Percentiles rank a stretch among this genome's conserved stretches.
Conservation (phyloP, 1,140 invertebrate genomes). For the Sipha flava region DNA sequence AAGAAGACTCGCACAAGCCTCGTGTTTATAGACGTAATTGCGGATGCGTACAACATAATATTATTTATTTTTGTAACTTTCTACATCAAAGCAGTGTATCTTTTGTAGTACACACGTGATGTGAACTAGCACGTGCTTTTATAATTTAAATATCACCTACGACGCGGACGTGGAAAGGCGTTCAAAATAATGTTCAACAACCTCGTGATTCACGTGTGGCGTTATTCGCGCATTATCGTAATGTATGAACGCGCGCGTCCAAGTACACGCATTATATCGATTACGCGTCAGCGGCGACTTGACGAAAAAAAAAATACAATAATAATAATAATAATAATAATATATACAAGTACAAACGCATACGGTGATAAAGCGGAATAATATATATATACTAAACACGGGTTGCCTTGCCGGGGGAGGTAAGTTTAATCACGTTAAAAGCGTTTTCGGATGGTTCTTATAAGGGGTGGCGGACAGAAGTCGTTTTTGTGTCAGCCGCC, state of each 20-base stretch:
- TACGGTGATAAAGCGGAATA: not conserved
- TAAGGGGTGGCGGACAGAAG: constrained; percentile 13
- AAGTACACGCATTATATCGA: not conserved
- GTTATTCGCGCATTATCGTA: not conserved
- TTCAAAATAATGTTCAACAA: too few species aligned
- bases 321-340: not conserved
- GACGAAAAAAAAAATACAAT: not conserved
- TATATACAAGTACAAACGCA: not conserved
- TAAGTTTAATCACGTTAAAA: constrained; percentile 33
- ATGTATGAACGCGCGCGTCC: not conserved
- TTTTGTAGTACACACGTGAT: too few species aligned
- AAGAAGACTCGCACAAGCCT: too few species aligned
- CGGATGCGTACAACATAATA: too few species aligned
- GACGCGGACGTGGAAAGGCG: too few species aligned
- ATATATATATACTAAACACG: not conserved
- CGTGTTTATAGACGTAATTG: too few species aligned
- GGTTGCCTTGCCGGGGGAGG: constrained; percentile 39
- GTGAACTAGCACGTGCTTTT: too few species aligned
- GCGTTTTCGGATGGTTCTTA: constrained; percentile 31
- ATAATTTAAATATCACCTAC: too few species aligned
- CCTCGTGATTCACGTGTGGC: too few species aligned
- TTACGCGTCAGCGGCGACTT: constrained; percentile 19
- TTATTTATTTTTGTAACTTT: too few species aligned
- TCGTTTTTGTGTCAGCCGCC: constrained; percentile 9
- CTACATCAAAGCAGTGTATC: too few species aligned